A percentile compares a stretch with the other conserved stretches of the same genome.
phyloP scores from a whole-genome alignment of 2,113 vertebrate species.

The Amphilophus citrinellus region DNA sequence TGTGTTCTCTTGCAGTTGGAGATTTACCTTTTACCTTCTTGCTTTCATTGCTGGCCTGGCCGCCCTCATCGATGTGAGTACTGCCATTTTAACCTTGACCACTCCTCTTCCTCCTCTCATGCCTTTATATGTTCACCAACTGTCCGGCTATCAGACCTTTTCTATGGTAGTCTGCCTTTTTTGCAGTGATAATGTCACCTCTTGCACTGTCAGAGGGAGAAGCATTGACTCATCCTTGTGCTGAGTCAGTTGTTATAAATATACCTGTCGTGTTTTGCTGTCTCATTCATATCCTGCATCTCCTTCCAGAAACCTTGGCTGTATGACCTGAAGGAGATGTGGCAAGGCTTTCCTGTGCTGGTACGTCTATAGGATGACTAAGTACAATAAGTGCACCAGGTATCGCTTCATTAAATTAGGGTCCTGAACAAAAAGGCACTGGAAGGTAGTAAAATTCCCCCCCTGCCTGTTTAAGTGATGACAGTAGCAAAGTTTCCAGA shows the following conservation, averaged over 20 bases:
- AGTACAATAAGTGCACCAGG: background rate
- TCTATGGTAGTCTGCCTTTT: background rate
- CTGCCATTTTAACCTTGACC: constrained; percentile 20
- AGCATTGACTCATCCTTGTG: constrained; percentile 28
- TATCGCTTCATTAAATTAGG: background rate
- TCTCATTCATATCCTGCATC: constrained; percentile 36
- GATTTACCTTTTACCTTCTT: constrained; percentile 96
- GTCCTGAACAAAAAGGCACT: background rate
- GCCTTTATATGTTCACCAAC: background rate
- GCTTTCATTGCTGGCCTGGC: constrained; percentile 94
- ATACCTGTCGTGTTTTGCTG: constrained; percentile 39
- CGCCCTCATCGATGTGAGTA: constrained; percentile 92
- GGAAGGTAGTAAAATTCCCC: background rate
- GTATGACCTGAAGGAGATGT: constrained; percentile 91
- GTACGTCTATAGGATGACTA: constrained; percentile 75
- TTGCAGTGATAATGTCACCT: constrained; percentile 20
- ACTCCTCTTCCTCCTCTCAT: constrained; percentile 5
- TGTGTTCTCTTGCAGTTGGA: constrained; percentile 92
- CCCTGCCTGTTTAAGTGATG: background rate
- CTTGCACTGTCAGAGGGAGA: constrained; percentile 5
- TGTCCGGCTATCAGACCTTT: background rate
- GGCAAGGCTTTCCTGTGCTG: constrained; percentile 93
- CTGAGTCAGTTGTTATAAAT: constrained; percentile 58
- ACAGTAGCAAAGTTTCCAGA: background rate
- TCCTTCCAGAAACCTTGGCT: constrained; percentile 93